phyloP scores from a whole-genome alignment of 2,888 invertebrate genomes.

The Electrophaes corylata region DNA sequence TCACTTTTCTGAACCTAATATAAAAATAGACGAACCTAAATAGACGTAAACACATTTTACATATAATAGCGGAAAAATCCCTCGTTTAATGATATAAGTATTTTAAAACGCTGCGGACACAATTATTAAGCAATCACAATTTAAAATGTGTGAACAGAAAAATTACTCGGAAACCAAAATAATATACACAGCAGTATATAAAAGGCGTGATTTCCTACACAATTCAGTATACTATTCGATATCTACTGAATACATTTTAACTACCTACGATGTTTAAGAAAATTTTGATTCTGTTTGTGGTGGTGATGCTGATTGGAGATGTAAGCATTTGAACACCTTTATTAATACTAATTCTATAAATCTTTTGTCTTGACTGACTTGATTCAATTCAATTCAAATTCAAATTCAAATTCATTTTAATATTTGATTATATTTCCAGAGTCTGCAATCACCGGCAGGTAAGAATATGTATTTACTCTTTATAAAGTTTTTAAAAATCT shows the following conservation, averaged over 20 bases:
- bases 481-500: no score
- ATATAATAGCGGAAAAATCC: conserved; percentile 5
- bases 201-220: conserved; percentile 18
- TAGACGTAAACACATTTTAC: background rate
- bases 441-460: no score
- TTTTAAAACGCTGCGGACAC: conserved; percentile 26
- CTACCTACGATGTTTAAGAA: conserved; percentile 45
- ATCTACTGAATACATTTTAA: background rate
- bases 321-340: conserved; percentile 41
- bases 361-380: no score
- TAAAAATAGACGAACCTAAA: background rate
- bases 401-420: no score
- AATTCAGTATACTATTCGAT: conserved; percentile 9
- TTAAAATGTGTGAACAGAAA: conserved; percentile 23
- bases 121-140: conserved; percentile 46
- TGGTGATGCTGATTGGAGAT: conserved; percentile 45
- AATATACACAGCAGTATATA: conserved; percentile 13
- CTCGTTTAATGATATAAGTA: conserved; percentile 8
- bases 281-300: conserved; percentile 39
- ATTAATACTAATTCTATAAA: background rate
- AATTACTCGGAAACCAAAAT: conserved; percentile 15
- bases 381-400: no score
- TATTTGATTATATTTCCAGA: no score
- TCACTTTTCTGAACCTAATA: background rate
- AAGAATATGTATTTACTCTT: no score